These are phyloP conservation scores for Schizopygopsis pylzovi DNA, from an alignment of 2,797 vertebrate species.

Conservation along the genomic window DNA sequence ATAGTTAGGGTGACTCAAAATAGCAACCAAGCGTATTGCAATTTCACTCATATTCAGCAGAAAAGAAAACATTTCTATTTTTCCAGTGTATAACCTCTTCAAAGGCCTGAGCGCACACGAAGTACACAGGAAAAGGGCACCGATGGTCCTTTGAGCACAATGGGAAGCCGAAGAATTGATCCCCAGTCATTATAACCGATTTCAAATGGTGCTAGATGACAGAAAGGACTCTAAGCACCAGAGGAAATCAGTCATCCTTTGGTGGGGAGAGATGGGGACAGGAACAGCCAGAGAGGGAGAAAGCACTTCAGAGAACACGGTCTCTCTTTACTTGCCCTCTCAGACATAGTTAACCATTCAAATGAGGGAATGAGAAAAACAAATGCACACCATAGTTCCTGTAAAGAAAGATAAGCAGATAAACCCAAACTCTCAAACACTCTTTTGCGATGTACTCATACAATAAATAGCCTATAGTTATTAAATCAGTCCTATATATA, in stretches of 20 bases:
- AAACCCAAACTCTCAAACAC: background rate
- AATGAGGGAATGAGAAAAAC: background rate
- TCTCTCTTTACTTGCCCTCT: constrained; percentile 19
- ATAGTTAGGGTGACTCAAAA: background rate
- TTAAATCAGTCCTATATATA: background rate
- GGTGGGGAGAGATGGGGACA: constrained; percentile 77
- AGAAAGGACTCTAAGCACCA: constrained; percentile 94
- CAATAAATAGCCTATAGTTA: background rate
- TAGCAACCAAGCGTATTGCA: background rate
- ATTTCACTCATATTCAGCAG: background rate
- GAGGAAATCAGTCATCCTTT: constrained; percentile 99
- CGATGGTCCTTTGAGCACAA: background rate
- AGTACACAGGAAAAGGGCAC: background rate
- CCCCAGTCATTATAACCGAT: constrained; percentile 99
- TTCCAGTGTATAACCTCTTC: background rate
- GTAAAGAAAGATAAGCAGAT: background rate
- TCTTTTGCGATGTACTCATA: background rate
- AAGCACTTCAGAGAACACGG: background rate
- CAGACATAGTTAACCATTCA: background rate
- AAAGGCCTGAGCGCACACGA: background rate
- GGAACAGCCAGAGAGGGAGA: constrained; percentile 11
- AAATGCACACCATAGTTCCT: background rate
- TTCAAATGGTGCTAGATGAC: constrained; percentile 99
- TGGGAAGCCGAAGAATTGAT: constrained; percentile 69
- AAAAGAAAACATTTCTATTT: background rate